Evolutionary conservation across 2,888 invertebrate species (phyloP), one percentile per base, ranked within the genome.

Genomic region (Drosophila colorata): DNA sequence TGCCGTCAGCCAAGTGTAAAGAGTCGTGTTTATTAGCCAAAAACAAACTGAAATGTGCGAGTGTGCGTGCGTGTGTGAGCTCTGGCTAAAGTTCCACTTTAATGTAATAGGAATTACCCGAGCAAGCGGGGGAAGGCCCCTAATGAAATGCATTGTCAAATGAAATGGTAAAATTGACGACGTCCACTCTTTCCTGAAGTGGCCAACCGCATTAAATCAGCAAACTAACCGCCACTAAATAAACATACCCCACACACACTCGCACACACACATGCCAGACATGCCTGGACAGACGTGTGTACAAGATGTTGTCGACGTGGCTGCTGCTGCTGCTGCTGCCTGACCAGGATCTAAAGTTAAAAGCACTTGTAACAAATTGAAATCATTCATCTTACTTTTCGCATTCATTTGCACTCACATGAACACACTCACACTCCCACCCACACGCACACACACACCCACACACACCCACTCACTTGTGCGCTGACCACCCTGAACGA

Each of bases 71-170:
- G 41, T 23, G 28, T 56, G 31, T 71, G 37, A 43, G 46, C 48
- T 16, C 46, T 59, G 58, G 20, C 49, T 48, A 71, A 67, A 31
- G 67, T 66, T 76, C 67, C 80, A 71, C 85, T 84, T 78, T 84
- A 83, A 78, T 84, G 69, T 78, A 78, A 74, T 83, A 86, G 68
- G 70, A 86, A 87, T 73, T 69, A 68, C 70, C 72, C 46, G 48
- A 47, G 61, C 61, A 51, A 49, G 33, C 60, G 38, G 52, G 57
- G 59, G 40, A 79, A 74, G 52, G 16, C 43, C 75, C 74, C 71
- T 88, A 88, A 88, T 86, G 88, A 86, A 86, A 86, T 87, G 88
- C 87, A 88, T 88, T 86, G 82, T 88, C 87, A 87, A 88, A 87
- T 86, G 86, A 87, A 88, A 86, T 88, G 85, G 87, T 88, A 80